Evolutionary conservation across 2,888 invertebrate genomes (phyloP), one percentile per base, ranked within the genome.

Genomic region (Xiphydria camelus): DNA sequence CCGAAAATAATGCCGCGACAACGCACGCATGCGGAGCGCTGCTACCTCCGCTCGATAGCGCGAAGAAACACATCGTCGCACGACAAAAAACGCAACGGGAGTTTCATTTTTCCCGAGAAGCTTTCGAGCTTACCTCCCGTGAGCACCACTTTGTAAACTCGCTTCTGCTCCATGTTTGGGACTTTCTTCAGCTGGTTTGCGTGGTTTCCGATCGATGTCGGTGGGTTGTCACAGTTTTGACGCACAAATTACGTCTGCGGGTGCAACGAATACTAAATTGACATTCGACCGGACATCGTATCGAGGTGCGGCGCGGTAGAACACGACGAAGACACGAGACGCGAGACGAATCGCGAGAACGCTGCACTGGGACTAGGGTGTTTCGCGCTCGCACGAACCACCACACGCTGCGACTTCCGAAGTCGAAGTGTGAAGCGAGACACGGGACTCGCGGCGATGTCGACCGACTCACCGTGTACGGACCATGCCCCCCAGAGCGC

Each of bases 131-230:
- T 82, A 91, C 92, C 92, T 81, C 93, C 93, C 61, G 93, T 93
- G 58, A 94, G 82, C 59, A 93, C 92, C 64, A 93, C 80, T 79
- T 86, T 89, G 80, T 91, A 91, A 62, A 90, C 84, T 62, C 85
- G 86, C 78, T 85, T 86, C 68, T 83, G 81, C 64, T 78, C 77
- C 76, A 77, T 77, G 49, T 60, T 60, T 41, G 47, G 15, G 22
- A 22, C 22, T 31, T 26, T 33, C 31, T 15, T 38, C 29, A 7
- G 15, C 29, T 29, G 12, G 29, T 29, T 14, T 14, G 29, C 15
- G 9, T 4, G 7, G 29, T 29, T 29, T 4, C 29, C 12, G 12
- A 12, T 29, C 15, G 29, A 29, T 29, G 29, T 14, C 29, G 15
- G 15, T 9, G 29, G 29, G 6, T 34, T 21, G 29, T 12, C 25